Base-by-base conservation (phyloP, 2,113 vertebrate genomes). In the Speoplatyrhinus poulsoni region DNA sequence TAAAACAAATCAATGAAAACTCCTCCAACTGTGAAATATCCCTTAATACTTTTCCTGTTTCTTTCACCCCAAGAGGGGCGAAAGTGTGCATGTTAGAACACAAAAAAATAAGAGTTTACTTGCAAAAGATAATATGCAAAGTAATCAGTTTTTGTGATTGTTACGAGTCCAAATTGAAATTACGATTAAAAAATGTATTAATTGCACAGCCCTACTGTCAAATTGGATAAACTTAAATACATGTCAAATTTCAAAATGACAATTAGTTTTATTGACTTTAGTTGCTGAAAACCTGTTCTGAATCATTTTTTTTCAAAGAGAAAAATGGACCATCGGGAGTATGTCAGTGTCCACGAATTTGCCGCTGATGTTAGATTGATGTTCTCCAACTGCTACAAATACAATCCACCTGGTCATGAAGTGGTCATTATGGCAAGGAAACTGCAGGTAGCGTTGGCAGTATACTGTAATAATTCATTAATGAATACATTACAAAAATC, bases 311-410 rank as follows among this genome's bases (percentile, higher is more conserved):
- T 17, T n/a, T 52, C 54, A 13, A 80, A 96, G 97, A 93, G 84
- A 62, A 98, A 97, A 89, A 93, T 98, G 92, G 95, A 95, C 63
- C 91, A 89, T 0, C 86, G 88, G 32, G 92, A 93, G 69, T 99
- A 99, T 67, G 84, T 74, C 3, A 82, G 92, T 36, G 91, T 91
- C 9, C 92, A 93, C 67, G 93, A 96, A 73, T 97, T 98, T 90
- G 95, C 95, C 59, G 88, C 92, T 1, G 96, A 98, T 86, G 77
- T 99, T 60, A 93, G 96, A 62, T 82, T 95, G 75, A 97, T 98
- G 96, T 98, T 99, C 77, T 94, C 94, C 88, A 96, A 91, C 80
- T 97, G 91, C 83, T 97, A 96, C 81, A 94, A 92, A 80, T 92
- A 83, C 67, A 95, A 95, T 81, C 93, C 95, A 75, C 93, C 95